These are phyloP conservation scores for Buceros bicornis DNA, from an alignment of 2,797 vertebrate genomes.

Conservation along the genomic window DNA sequence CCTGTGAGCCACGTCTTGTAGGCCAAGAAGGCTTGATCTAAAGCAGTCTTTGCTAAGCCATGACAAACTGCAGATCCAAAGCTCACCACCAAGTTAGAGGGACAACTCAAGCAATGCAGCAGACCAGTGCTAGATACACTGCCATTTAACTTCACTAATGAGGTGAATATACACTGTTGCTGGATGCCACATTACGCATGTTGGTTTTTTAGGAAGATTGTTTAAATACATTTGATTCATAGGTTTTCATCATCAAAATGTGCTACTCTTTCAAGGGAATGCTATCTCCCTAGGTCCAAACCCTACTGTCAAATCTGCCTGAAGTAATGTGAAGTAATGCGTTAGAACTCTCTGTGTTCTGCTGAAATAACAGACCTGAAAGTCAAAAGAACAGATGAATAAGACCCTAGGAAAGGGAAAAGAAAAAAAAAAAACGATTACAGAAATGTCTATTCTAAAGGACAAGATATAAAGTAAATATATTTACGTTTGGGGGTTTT, in stretches of 20 bases:
- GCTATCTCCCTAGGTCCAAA: neutral
- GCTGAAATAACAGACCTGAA: neutral
- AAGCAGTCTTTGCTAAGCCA: neutral
- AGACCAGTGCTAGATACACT: neutral
- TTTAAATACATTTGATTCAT: neutral
- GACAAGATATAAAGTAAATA: neutral
- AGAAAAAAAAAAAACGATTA: neutral
- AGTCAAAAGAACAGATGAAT: neutral
- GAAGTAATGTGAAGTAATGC: neutral
- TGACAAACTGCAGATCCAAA: neutral
- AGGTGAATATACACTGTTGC: neutral
- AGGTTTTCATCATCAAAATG: neutral
- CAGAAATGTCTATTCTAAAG: neutral
- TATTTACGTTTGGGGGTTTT: neutral
- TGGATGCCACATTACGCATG: neutral
- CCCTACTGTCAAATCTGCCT: neutral
- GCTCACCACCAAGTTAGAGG: neutral
- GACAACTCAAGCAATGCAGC: neutral
- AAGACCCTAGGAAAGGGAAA: neutral
- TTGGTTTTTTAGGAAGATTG: neutral
- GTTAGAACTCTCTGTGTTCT: neutral
- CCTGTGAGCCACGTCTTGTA: neutral
- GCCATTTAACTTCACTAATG: neutral
- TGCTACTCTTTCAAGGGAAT: neutral
- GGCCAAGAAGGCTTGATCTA: neutral